Percentiles rank a stretch among this genome's conserved stretches.
Conservation (phyloP, 2,888 invertebrate species). For the Hydrotaea diabolus region DNA sequence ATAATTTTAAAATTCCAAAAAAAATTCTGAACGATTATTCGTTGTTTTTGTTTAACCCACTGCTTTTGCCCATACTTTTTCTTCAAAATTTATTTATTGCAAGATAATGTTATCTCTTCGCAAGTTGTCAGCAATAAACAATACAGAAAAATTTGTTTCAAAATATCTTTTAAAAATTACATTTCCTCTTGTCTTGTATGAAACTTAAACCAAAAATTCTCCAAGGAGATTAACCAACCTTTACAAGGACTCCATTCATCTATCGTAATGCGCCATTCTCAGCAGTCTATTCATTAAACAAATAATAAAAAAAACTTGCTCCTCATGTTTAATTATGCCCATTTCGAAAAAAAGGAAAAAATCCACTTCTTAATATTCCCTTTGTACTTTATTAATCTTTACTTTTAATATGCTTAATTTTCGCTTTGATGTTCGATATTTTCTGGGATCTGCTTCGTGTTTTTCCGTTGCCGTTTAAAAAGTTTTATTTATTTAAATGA, state of each 20-base stretch:
- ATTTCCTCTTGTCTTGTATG: too few species aligned
- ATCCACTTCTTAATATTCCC: neutral
- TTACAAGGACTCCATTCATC: neutral
- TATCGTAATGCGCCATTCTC: neutral
- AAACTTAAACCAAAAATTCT: neutral
- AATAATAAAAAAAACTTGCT: constrained; percentile 1
- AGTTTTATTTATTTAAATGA: constrained; percentile 64
- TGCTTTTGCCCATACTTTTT: too few species aligned
- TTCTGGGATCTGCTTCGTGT: constrained; percentile 13
- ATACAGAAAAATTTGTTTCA: too few species aligned
- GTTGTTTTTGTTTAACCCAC: too few species aligned
- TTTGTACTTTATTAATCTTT: constrained; percentile 60
- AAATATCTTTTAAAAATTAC: too few species aligned
- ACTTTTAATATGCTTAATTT: constrained; percentile 63
- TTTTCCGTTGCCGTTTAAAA: constrained; percentile 18
- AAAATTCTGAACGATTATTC: too few species aligned
- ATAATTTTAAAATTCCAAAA: too few species aligned
- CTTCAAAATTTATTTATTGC: too few species aligned
- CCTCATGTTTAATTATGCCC: constrained; percentile 36
- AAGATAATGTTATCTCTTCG: too few species aligned
- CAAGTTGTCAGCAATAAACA: too few species aligned
- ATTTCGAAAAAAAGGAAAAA: constrained; percentile 7
- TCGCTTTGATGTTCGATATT: constrained; percentile 64
- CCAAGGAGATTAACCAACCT: neutral
- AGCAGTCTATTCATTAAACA: constrained; percentile 19